Evolutionary conservation across 1,140 invertebrate species (phyloP).

Genomic region (Brachionus rubens): DNA sequence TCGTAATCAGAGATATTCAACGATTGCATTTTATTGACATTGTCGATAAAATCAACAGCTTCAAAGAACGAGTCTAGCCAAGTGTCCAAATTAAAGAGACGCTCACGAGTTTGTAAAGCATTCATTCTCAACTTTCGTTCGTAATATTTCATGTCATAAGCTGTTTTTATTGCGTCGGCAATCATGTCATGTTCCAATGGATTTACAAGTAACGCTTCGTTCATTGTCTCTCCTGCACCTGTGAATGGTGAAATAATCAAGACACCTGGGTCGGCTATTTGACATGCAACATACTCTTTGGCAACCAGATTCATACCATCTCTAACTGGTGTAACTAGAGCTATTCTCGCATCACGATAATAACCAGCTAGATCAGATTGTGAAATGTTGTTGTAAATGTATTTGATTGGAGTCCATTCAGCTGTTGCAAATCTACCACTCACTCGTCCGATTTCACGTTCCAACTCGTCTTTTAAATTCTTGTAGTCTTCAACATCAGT

Average conservation of each 20-base stretch:
- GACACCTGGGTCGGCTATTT: slow-evolving; percentile 78
- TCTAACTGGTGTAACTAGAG: slow-evolving; percentile 76
- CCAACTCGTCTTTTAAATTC: slow-evolving; percentile 83
- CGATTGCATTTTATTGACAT: slow-evolving; percentile 48
- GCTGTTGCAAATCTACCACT: slow-evolving; percentile 75
- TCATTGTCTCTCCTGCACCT: slow-evolving; percentile 67
- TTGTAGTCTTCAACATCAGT: slow-evolving; percentile 86
- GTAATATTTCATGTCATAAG: slow-evolving; percentile 82
- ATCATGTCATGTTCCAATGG: slow-evolving; percentile 82
- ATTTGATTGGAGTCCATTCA: slow-evolving; percentile 84
- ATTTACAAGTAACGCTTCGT: slow-evolving; percentile 79
- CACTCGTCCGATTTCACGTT: slow-evolving; percentile 79
- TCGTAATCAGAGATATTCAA: slow-evolving; percentile 19
- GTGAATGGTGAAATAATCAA: slow-evolving; percentile 84
- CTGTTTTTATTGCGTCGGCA: slow-evolving; percentile 78
- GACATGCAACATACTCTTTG: slow-evolving; percentile 86
- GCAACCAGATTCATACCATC: slow-evolving; percentile 91
- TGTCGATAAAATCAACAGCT: slow-evolving; percentile 48
- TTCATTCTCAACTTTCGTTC: slow-evolving; percentile 79
- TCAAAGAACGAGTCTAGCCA: slow-evolving; percentile 82
- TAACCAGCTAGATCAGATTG: slow-evolving; percentile 79
- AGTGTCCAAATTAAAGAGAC: slow-evolving; percentile 73
- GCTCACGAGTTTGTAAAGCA: slow-evolving; percentile 72
- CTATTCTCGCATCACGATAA: slow-evolving; percentile 74
- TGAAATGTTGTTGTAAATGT: slow-evolving; percentile 78